phyloP scores from a whole-genome alignment of 2,113 vertebrate species.

The Lipophrys pholis region DNA sequence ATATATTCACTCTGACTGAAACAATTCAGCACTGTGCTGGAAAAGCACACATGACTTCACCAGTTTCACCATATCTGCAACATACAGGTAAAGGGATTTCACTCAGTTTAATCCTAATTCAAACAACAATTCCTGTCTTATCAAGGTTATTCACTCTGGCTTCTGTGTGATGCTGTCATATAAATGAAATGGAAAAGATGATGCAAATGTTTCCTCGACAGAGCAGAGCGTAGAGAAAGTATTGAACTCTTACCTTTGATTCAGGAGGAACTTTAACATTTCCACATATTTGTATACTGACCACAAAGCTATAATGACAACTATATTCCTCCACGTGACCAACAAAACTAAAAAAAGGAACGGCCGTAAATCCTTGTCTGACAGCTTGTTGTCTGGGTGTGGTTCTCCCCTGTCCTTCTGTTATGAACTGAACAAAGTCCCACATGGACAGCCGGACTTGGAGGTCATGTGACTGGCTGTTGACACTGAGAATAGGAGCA shows the following conservation, averaged over 20 bases:
- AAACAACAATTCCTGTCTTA: not conserved
- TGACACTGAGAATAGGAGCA: constrained; percentile 20
- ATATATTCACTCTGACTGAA: constrained; percentile 68
- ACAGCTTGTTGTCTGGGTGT: not conserved
- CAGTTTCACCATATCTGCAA: constrained; percentile 7
- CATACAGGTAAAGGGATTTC: not conserved
- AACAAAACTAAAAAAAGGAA: not conserved
- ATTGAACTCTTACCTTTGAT: constrained; percentile 46
- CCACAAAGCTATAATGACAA: too few relatives aligned
- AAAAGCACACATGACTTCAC: constrained; percentile 5
- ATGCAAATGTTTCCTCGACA: not conserved
- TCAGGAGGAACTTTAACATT: not conserved
- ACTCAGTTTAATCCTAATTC: not conserved
- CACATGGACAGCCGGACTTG: constrained; percentile 48
- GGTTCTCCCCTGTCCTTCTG: constrained; percentile 6
- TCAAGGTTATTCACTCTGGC: not conserved
- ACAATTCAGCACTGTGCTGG: constrained; percentile 5
- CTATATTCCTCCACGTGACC: not conserved
- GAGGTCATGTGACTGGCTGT: constrained; percentile 47
- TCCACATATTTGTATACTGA: constrained; percentile 12
- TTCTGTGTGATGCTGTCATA: not conserved
- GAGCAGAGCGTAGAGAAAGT: not conserved
- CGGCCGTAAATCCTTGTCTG: constrained; percentile 2
- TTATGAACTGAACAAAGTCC: constrained; percentile 37
- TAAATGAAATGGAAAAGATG: not conserved